These are phyloP conservation scores for Agrypnia vestita DNA, from an alignment of 1,140 invertebrate genomes.

Conservation along the genomic window DNA sequence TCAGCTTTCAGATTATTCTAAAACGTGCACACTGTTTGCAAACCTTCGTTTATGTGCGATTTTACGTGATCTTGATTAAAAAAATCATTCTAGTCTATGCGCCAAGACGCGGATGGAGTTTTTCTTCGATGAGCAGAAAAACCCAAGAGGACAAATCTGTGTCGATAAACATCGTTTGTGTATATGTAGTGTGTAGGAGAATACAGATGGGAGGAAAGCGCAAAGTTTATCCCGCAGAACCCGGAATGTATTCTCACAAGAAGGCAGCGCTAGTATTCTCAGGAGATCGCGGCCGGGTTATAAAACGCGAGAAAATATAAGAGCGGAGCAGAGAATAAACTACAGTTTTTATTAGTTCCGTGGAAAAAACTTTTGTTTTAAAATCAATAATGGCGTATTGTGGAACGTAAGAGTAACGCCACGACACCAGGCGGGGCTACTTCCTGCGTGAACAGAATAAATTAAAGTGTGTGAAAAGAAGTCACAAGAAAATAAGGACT, in stretches of 20 bases:
- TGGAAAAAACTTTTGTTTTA: too few relatives aligned
- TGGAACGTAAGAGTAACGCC: too few relatives aligned
- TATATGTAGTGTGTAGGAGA: neutral
- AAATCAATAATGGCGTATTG: too few relatives aligned
- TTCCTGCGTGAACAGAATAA: too few relatives aligned
- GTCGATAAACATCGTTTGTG: constrained; percentile 35
- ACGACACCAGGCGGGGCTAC: too few relatives aligned
- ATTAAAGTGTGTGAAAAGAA: too few relatives aligned
- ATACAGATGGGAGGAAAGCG: neutral
- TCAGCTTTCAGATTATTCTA: too few relatives aligned
- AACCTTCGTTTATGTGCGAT: neutral
- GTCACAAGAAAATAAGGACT: too few relatives aligned
- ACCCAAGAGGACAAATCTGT: neutral
- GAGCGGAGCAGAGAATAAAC: neutral
- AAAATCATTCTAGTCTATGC: constrained; percentile 9
- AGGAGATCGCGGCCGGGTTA: neutral
- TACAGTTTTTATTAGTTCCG: neutral
- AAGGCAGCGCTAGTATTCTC: constrained; percentile 7
- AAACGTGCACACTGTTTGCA: too few relatives aligned
- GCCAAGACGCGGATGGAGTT: neutral
- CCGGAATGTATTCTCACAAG: constrained; percentile 19
- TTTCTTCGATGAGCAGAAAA: constrained; percentile 8
- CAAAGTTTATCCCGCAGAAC: constrained; percentile 13
- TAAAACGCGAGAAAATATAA: constrained; percentile 4
- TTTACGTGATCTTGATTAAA: neutral